phyloP scores from a whole-genome alignment of 2,113 vertebrate species.

The Tychaedon coryphoeus region DNA sequence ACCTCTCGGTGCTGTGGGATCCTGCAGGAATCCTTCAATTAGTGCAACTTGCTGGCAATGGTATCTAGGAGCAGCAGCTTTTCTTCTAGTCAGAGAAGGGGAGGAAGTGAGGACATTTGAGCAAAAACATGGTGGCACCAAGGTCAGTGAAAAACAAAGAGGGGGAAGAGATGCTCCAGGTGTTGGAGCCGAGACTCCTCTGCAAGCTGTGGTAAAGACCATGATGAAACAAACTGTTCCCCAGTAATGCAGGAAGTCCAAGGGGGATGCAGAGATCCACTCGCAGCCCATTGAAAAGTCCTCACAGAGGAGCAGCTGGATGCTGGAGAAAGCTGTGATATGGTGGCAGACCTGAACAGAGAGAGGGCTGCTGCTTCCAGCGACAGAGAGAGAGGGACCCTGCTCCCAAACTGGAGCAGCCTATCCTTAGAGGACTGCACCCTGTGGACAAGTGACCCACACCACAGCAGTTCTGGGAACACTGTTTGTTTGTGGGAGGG shows the following conservation, averaged over 20 bases:
- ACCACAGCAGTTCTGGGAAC: not conserved
- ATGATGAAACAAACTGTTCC: not conserved
- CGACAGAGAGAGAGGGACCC: not conserved
- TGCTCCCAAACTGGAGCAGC: not conserved
- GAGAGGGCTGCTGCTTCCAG: not conserved
- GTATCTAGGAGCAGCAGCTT: not conserved
- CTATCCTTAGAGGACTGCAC: not conserved
- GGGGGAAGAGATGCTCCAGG: not conserved
- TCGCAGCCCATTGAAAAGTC: not conserved
- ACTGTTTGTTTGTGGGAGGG: not conserved
- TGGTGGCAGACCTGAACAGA: not conserved
- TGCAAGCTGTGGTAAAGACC: not conserved
- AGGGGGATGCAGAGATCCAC: not conserved
- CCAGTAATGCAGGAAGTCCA: not conserved
- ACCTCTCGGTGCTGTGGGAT: not conserved
- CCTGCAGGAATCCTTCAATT: not conserved
- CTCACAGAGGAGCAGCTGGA: not conserved
- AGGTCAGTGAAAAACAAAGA: not conserved
- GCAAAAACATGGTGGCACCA: not conserved
- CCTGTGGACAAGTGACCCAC: not conserved
- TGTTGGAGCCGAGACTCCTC: not conserved
- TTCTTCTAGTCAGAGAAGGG: not conserved
- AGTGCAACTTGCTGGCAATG: too few species aligned
- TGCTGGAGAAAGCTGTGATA: not conserved
- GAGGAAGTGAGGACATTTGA: not conserved